phyloP scores from a whole-genome alignment of 2,113 vertebrate species.

The Bothrops jararaca region DNA sequence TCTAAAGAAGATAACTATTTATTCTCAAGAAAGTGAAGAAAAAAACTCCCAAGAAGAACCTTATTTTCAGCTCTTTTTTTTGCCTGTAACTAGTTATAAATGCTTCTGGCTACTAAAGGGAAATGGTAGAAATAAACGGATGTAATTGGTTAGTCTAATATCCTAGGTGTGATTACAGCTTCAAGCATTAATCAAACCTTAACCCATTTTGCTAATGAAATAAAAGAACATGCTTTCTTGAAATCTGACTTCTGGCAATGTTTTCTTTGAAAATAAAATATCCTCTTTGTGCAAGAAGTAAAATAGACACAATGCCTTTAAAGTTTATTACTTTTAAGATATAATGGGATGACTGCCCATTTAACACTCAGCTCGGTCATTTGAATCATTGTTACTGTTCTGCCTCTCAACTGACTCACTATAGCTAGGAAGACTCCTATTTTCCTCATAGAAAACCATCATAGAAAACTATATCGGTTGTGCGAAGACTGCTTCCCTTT shows the following conservation, averaged over 20 bases:
- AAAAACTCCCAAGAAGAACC: neutral
- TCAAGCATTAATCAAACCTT: neutral
- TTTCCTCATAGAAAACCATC: slow-evolving; percentile 32
- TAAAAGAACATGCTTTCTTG: neutral
- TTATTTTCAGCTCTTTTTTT: neutral
- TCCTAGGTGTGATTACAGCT: neutral
- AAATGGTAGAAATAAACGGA: neutral
- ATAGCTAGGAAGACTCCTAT: slow-evolving; percentile 48
- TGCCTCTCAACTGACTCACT: slow-evolving; percentile 66
- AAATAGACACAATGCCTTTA: neutral
- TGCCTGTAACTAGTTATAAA: neutral
- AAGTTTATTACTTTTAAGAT: slow-evolving; percentile 18
- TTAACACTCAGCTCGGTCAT: slow-evolving; percentile 62
- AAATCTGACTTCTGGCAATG: neutral
- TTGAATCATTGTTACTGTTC: slow-evolving; percentile 60
- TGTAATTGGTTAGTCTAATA: neutral
- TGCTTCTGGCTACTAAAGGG: neutral
- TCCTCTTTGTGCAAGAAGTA: neutral
- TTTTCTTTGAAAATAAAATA: neutral
- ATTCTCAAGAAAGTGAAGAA: neutral
- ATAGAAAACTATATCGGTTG: neutral
- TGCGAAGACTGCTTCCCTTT: neutral
- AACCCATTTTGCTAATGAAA: neutral
- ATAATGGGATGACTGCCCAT: slow-evolving; percentile 65
- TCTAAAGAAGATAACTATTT: slow-evolving; percentile 2